Evolutionary conservation across 2,888 invertebrate genomes (phyloP).

Genomic region (Agrochola macilenta): DNA sequence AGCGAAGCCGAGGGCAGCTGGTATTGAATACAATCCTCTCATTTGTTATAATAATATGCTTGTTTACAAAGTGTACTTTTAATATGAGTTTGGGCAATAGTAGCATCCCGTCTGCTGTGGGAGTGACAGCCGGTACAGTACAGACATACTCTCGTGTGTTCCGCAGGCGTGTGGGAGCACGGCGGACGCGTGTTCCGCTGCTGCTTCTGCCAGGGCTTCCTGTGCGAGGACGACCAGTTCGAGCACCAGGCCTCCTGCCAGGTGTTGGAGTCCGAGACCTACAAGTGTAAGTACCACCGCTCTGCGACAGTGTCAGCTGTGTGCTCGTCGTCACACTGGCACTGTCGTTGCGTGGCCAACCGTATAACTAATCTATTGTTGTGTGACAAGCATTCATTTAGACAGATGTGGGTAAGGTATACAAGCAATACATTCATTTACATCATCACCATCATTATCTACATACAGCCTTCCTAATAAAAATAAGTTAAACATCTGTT

Average conservation of each 20-base stretch:
- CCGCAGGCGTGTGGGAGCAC: slow-evolving; percentile 96
- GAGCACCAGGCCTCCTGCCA: slow-evolving; percentile 99
- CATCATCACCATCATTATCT: background rate
- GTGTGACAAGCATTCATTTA: no score
- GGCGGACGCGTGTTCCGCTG: slow-evolving; percentile 98
- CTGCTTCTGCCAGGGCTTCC: slow-evolving; percentile 96
- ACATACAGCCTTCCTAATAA: no score
- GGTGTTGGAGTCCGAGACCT: slow-evolving; percentile 98
- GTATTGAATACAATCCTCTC: background rate
- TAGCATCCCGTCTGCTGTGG: background rate
- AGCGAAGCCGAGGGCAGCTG: no score
- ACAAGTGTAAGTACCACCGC: slow-evolving; percentile 93
- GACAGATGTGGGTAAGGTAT: background rate
- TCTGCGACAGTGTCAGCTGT: background rate
- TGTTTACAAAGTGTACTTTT: no score
- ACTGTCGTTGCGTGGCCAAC: background rate
- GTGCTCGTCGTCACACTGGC: background rate
- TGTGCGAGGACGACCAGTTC: slow-evolving; percentile 99
- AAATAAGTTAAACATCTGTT: no score
- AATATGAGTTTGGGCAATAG: background rate
- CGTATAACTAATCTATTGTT: no score
- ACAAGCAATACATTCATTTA: background rate
- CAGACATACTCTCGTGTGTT: background rate
- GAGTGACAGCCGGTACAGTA: slow-evolving; percentile 4
- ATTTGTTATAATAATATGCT: no score